These are phyloP conservation scores for Copsychus sechellarum DNA, from an alignment of 2,113 vertebrate species.

Conservation along the genomic window DNA sequence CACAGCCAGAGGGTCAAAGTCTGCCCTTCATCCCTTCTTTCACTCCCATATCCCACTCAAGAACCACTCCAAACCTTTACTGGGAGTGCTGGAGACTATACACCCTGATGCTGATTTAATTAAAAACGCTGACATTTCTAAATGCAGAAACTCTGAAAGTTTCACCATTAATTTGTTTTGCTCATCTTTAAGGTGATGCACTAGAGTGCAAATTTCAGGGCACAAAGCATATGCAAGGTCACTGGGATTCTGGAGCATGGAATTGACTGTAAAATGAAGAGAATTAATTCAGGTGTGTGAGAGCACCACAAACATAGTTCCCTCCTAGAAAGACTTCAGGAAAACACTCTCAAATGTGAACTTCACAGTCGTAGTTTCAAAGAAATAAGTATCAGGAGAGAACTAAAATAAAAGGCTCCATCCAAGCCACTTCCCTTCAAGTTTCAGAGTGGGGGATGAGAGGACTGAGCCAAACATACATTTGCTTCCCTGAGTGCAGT, in stretches of 20 bases:
- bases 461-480: neutral
- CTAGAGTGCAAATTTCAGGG: neutral
- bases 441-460: neutral
- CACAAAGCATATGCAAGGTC: neutral
- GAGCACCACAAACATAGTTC: accelerated
- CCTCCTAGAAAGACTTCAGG: neutral
- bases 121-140: neutral
- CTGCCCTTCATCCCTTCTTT: neutral
- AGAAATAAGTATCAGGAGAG: neutral
- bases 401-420: neutral
- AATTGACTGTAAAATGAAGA: neutral
- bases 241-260: neutral
- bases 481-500: neutral
- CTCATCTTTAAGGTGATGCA: neutral
- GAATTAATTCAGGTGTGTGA: neutral
- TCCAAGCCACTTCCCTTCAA: neutral
- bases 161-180: neutral
- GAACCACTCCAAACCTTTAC: neutral
- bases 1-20: neutral
- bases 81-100: neutral
- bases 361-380: neutral
- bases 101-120: neutral
- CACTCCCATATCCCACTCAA: neutral
- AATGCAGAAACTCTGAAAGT: neutral
- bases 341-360: neutral